phyloP scores from a whole-genome alignment of 1,140 invertebrate genomes.

The Drosophila tristis region DNA sequence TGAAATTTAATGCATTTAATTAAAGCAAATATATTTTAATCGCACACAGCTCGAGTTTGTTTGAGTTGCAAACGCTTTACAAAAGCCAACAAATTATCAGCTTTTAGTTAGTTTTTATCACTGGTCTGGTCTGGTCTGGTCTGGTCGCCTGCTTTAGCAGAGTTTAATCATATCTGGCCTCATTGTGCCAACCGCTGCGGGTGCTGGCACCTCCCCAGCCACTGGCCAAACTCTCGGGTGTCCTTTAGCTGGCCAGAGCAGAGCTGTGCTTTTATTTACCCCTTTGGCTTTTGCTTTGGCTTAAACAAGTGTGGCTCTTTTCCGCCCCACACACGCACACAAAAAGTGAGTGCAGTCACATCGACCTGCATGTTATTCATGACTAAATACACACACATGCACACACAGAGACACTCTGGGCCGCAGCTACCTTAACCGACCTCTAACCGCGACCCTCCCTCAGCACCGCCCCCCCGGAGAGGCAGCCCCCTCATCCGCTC shows the following conservation, averaged over 20 bases:
- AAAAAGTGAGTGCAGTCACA: constrained; percentile 52
- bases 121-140: constrained; percentile 33
- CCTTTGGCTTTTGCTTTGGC: constrained; percentile 72
- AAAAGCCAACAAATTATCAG: constrained; percentile 46
- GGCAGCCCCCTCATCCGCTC: constrained; percentile 9
- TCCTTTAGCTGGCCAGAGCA: constrained; percentile 57
- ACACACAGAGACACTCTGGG: constrained; percentile 3
- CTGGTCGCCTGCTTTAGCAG: constrained; percentile 48
- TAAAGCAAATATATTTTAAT: background rate
- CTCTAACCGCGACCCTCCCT: constrained; percentile 43
- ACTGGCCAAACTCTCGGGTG: constrained; percentile 25
- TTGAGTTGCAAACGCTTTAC: constrained; percentile 20
- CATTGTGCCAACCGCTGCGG: constrained; percentile 60
- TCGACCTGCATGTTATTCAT: constrained; percentile 81
- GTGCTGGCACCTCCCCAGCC: too few species aligned
- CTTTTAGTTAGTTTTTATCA: constrained; percentile 47
- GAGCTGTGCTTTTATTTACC: constrained; percentile 74
- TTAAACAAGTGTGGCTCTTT: constrained; percentile 73
- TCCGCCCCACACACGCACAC: constrained; percentile 13
- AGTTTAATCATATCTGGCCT: constrained; percentile 71
- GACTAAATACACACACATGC: constrained; percentile 60
- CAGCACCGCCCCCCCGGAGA: background rate
- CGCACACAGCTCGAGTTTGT: constrained; percentile 11
- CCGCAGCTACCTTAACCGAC: constrained; percentile 25
- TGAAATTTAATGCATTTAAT: constrained; percentile 2